A percentile compares a stretch with the other conserved stretches of the same genome.
Conservation (phyloP, 2,888 invertebrate genomes). For the Phlogophora meticulosa region DNA sequence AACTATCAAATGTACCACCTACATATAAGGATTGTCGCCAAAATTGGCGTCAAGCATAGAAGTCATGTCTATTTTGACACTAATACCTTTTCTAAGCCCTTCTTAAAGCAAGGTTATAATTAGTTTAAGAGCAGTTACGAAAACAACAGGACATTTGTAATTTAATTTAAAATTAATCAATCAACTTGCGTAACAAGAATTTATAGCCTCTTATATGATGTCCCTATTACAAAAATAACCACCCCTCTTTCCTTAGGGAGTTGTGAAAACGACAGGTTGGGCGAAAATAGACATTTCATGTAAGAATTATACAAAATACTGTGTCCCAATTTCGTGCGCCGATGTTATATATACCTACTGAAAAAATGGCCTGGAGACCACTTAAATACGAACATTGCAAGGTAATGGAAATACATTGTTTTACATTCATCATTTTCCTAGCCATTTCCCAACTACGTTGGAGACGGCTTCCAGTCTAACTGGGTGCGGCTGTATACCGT, state of each 20-base stretch:
- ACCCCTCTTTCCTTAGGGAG: neutral
- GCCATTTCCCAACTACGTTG: too few relatives aligned
- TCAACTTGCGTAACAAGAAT: neutral
- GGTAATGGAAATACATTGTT: too few relatives aligned
- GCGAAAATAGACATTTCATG: constrained; percentile 4
- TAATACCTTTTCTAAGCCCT: constrained; percentile 16
- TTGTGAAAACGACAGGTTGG: constrained; percentile 2
- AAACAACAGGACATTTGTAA: neutral
- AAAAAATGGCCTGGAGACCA: too few relatives aligned
- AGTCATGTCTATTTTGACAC: constrained; percentile 3
- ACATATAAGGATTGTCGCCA: neutral
- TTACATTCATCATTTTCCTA: too few relatives aligned
- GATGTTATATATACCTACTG: too few relatives aligned
- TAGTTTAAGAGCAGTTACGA: constrained; percentile 24
- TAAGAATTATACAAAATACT: neutral
- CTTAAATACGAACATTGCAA: too few relatives aligned
- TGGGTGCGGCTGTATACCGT: too few relatives aligned
- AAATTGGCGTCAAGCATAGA: constrained; percentile 1
- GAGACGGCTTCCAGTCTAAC: too few relatives aligned
- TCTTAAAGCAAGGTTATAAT: constrained; percentile 11
- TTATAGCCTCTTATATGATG: neutral
- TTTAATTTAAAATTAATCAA: constrained; percentile 8
- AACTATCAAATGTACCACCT: neutral
- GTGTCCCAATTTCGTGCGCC: neutral
- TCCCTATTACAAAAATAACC: constrained; percentile 15